A percentile compares a stretch with the other conserved stretches of the same genome.
These are phyloP conservation scores for Silurus aristotelis DNA, from an alignment of 2,797 vertebrate species.

Conservation along the genomic window DNA sequence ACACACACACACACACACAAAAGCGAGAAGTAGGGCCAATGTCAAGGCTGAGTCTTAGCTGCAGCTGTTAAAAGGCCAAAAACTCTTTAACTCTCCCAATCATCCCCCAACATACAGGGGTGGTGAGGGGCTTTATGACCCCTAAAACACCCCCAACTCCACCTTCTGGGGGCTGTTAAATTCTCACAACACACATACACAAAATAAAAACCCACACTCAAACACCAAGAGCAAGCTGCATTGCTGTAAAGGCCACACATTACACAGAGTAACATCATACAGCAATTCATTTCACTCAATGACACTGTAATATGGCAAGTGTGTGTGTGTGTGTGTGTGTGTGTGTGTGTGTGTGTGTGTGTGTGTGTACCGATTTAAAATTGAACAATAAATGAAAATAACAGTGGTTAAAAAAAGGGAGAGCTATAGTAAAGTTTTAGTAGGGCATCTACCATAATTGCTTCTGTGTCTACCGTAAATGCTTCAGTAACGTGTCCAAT, in stretches of 20 bases:
- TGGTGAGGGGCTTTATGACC: neutral
- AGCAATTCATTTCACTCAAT: neutral
- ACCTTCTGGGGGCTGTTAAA: neutral
- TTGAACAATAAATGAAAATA: neutral
- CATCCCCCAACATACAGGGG: neutral
- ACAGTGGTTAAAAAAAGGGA: neutral
- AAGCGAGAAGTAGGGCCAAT: constrained; percentile 55
- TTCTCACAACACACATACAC: neutral
- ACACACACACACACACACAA: constrained; percentile 36
- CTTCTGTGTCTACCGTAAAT: neutral
- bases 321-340: no score
- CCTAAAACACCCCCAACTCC: constrained; percentile 1
- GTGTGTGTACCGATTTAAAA: neutral
- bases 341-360: neutral
- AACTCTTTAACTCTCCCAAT: constrained; percentile 27
- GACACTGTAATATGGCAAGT: neutral
- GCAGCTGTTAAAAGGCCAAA: constrained; percentile 50
- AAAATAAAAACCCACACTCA: neutral
- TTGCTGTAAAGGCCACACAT: neutral
- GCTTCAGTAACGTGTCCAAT: neutral
- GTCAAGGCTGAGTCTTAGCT: constrained; percentile 63
- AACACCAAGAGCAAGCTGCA: neutral
- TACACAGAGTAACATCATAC: neutral
- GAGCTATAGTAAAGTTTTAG: no score
- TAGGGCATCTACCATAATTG: neutral